These are phyloP conservation scores for Nymphalis c-album DNA, from an alignment of 2,888 invertebrate species.

Conservation along the genomic window DNA sequence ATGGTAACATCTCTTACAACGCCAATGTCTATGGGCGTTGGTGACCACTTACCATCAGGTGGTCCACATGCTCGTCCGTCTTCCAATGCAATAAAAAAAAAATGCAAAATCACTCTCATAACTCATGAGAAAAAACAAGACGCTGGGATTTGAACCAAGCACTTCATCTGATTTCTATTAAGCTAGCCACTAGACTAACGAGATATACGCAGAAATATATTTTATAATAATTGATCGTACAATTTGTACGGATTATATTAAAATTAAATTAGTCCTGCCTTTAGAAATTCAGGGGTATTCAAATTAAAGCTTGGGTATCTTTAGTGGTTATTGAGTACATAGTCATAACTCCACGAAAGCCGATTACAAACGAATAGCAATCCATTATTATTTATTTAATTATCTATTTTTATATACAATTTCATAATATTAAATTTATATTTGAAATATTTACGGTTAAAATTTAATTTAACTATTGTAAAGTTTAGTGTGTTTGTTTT, in stretches of 20 bases:
- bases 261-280: slow-evolving; percentile 38
- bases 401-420: neutral
- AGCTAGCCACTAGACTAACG: too few relatives aligned
- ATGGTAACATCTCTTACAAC: too few relatives aligned
- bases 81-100: too few relatives aligned
- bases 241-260: slow-evolving; percentile 13
- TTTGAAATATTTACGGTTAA: neutral
- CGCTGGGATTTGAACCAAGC: too few relatives aligned
- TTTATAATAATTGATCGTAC: neutral
- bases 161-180: too few relatives aligned
- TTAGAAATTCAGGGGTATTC: slow-evolving; percentile 38
- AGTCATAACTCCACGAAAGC: slow-evolving; percentile 49
- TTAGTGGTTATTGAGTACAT: slow-evolving; percentile 56
- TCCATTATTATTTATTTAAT: neutral
- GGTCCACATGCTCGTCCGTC: too few relatives aligned
- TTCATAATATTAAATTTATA: neutral
- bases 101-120: too few relatives aligned
- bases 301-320: slow-evolving; percentile 44
- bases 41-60: too few relatives aligned
- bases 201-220: neutral
- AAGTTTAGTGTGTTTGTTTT: too few relatives aligned
- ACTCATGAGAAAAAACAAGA: too few relatives aligned
- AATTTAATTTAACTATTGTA: neutral
- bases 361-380: slow-evolving; percentile 32
- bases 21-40: too few relatives aligned